These are phyloP conservation scores for Scalopus aquaticus DNA, from an alignment of 2,113 vertebrate genomes.

Conservation along the genomic window DNA sequence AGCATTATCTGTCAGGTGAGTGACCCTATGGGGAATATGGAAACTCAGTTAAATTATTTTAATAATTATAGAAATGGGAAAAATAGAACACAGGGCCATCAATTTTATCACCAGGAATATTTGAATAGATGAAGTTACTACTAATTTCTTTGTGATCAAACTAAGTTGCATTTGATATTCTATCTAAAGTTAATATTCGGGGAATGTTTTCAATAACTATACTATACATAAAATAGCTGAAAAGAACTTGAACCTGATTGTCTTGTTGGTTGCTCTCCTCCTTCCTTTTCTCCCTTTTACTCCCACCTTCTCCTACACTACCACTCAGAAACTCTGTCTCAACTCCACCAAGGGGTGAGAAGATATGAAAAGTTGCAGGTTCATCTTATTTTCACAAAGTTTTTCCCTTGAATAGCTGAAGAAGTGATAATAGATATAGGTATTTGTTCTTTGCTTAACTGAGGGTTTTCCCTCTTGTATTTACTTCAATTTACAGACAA, in stretches of 20 bases:
- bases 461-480: background rate
- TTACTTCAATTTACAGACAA: background rate
- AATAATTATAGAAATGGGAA: constrained; percentile 9
- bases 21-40: background rate
- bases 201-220: background rate
- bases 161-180: background rate
- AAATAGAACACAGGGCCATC: background rate
- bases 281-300: background rate
- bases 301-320: too few relatives aligned
- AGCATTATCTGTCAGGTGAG: background rate
- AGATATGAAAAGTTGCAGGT: background rate
- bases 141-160: background rate
- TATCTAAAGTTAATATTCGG: background rate
- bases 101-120: background rate
- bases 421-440: background rate
- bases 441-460: background rate
- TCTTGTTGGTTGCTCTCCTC: background rate
- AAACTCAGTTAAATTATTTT: background rate
- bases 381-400: background rate
- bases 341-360: background rate
- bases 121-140: background rate
- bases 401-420: background rate
- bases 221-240: background rate
- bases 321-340: background rate
- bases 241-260: background rate